These are phyloP conservation scores for Leucoptera coffeella DNA, from an alignment of 2,888 invertebrate species.

Conservation along the genomic window DNA sequence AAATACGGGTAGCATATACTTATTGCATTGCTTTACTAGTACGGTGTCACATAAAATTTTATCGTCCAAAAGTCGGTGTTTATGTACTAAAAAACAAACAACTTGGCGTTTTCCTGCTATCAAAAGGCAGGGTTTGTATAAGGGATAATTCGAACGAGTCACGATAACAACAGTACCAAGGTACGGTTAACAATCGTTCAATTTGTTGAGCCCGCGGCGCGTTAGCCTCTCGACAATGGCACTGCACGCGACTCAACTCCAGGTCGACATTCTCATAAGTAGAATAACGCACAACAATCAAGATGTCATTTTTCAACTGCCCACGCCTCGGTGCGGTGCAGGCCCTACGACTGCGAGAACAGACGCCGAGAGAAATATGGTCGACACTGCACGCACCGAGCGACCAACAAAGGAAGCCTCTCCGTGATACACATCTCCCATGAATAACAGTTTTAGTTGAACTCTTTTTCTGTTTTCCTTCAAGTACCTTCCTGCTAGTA, in stretches of 20 bases:
- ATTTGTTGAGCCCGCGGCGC: constrained; percentile 37
- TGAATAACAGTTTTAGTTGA: constrained; percentile 28
- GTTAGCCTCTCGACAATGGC: constrained; percentile 28
- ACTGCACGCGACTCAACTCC: constrained; percentile 32
- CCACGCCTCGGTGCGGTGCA: constrained; percentile 18
- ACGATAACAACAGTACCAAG: constrained; percentile 34
- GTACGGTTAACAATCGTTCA: constrained; percentile 48
- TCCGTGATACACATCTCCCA: constrained; percentile 37
- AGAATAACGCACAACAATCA: constrained; percentile 51
- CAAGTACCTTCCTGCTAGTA: constrained; percentile 15
- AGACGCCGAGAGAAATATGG: constrained; percentile 40
- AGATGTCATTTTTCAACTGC: constrained; percentile 55
- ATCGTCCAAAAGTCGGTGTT: no score
- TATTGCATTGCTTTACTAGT: no score
- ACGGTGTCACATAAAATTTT: no score
- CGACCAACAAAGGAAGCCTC: constrained; percentile 35
- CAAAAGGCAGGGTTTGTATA: constrained; percentile 16
- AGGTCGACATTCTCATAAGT: constrained; percentile 43
- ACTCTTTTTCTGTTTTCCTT: constrained; percentile 19
- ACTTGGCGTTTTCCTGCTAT: no score
- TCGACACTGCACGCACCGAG: constrained; percentile 38
- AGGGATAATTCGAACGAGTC: constrained; percentile 38
- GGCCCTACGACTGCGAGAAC: constrained; percentile 7
- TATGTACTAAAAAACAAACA: no score
- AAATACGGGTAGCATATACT: no score